Percentiles rank a stretch among this genome's conserved stretches.
These are phyloP conservation scores for Pachyseris speciosa DNA, from an alignment of 64 coral and sea anemone species.

Conservation along the genomic window DNA sequence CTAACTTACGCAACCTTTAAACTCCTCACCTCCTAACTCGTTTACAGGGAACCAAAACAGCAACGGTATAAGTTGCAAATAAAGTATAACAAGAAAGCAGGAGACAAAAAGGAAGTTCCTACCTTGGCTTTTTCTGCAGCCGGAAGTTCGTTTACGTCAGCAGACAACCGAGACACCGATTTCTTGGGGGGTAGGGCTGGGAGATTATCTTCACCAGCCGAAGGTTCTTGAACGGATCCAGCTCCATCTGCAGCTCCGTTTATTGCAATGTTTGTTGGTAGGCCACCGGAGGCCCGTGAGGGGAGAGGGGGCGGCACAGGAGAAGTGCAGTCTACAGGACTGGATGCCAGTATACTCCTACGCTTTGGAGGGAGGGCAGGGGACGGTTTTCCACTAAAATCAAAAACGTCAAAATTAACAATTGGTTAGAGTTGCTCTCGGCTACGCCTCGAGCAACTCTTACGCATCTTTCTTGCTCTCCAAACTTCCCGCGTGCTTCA, in stretches of 20 bases:
- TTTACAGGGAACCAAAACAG: too few relatives aligned
- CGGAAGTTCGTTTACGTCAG: not conserved
- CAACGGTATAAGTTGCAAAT: too few relatives aligned
- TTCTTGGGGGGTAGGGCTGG: constrained; percentile 51
- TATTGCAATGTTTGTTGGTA: not conserved
- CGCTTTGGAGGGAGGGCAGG: constrained; percentile 41
- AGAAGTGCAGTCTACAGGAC: not conserved
- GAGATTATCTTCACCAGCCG: not conserved
- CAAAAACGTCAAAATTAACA: not conserved
- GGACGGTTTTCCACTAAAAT: not conserved
- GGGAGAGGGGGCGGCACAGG: not conserved
- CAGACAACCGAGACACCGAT: constrained; percentile 26
- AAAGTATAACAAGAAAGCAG: not conserved
- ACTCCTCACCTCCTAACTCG: too few relatives aligned
- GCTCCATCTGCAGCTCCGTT: not conserved
- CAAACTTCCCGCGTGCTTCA: too few relatives aligned
- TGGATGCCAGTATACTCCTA: not conserved
- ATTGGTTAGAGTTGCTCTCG: too few relatives aligned
- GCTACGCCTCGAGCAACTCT: too few relatives aligned
- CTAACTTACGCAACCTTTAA: too few relatives aligned
- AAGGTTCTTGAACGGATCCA: not conserved
- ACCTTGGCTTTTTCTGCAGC: not conserved
- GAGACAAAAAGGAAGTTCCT: not conserved
- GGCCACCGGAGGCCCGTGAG: not conserved
- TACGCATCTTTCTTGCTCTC: too few relatives aligned